A percentile compares a stretch with the other conserved stretches of the same genome.
phyloP scores from a whole-genome alignment of 2,797 vertebrate species.

The Naso thynnoides region DNA sequence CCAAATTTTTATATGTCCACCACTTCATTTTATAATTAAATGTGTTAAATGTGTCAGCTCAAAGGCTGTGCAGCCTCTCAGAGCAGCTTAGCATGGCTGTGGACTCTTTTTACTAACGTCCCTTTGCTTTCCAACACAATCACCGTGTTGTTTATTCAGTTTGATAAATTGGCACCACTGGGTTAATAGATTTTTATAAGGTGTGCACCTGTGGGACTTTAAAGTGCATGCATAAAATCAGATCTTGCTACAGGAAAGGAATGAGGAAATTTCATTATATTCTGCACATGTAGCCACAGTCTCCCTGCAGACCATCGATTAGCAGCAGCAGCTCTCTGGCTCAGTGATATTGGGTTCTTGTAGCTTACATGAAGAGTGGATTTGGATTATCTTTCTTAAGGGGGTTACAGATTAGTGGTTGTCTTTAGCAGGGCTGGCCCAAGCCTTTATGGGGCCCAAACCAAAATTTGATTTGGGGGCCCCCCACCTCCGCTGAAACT shows the following conservation, averaged over 20 bases:
- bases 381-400: neutral
- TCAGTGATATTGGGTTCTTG: conserved; percentile 8
- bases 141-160: conserved; percentile 1
- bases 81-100: neutral
- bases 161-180: neutral
- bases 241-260: conserved; percentile 14
- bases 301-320: conserved; percentile 25
- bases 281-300: neutral
- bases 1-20: too few species aligned
- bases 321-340: conserved; percentile 15
- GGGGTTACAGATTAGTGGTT: neutral
- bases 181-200: conserved; percentile 19
- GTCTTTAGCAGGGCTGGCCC: too few species aligned
- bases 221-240: conserved; percentile 28
- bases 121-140: neutral
- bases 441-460: too few species aligned
- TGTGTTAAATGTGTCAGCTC: too few species aligned
- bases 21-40: too few species aligned
- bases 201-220: conserved; percentile 18
- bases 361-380: conserved; percentile 2
- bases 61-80: too few species aligned
- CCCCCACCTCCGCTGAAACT: too few species aligned
- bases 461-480: too few species aligned
- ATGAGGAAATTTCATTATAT: conserved; percentile 25
- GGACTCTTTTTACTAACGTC: neutral